Evolutionary conservation across 2,797 vertebrate genomes (phyloP), one percentile per base, ranked within the genome.

Genomic region (Sciaenops ocellatus): DNA sequence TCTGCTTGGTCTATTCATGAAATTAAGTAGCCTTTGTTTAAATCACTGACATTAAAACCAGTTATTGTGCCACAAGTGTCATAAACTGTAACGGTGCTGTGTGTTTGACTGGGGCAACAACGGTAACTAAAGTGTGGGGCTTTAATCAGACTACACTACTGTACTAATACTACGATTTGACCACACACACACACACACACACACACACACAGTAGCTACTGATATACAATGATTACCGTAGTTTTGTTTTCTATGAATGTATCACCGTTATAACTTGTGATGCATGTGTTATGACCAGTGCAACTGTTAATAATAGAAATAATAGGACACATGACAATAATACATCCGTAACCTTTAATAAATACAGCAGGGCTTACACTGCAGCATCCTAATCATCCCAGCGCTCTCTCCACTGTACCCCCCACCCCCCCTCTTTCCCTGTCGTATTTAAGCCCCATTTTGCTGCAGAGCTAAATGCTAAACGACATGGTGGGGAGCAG

Each of bases 401-500:
- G 22, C 30, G 47, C 41, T 26, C 22, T 26, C 48, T 46, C 54
- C 7, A 18, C 50, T 30, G 1, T 1, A 28, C 52, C 10, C 22
- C 30, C 13, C 11, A 22, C 54, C 56, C 56, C 56, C 12, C 48
- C 13, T 26, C 34, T 9, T 51, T 46, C 56, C 18, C 69, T 38
- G 30, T 48, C 51, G 5, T 63, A 64, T 72, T 75, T 60, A 66
- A 78, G 52, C 38, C 41, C 18, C 24, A 26, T 64, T 79, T 73
- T 78, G 55, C 78, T 24, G 54, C 68, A 38, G 54, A 67, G 78
- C 79, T 66, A 65, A 90, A 85, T 67, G 70, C 73, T 80, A 57
- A 87, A 82, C 5, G 64, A 78, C 57, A 6, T 65, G 78, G 63
- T 63, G 18, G 82, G 78, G 75, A 85, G 76, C 82, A 66, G 61